Evolutionary conservation across 2,797 vertebrate genomes (phyloP), one percentile per base, ranked within the genome.

Genomic region (Premnoplex brunnescens): DNA sequence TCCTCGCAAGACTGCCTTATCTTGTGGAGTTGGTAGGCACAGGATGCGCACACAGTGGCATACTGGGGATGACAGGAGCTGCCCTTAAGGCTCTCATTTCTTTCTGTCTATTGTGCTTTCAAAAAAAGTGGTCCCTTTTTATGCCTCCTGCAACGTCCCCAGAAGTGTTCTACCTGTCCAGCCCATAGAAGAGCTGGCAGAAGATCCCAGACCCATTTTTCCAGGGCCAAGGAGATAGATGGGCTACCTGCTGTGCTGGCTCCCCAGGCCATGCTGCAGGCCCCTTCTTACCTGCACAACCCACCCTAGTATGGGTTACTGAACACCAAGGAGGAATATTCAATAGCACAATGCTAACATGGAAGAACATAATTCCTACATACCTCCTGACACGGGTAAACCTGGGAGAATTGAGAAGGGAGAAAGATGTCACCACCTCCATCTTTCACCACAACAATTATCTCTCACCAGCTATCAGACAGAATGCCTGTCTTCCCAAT

Each of bases 1-100:
- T 82, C 41, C 88, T 89, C 51, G 64, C 39, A 66, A 28, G 22
- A 46, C 59, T 66, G 69, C 86, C 73, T 91, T 88, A 84, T 80
- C 86, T 62, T 21, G 41, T 12, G 0, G 66, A 74, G 88, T 60
- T 36, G 41, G 58, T 49, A 87, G 77, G 84, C 66, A 78, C 36
- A 66, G 56, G 58, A 36, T 55, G 55, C 1, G 28, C 51, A 62
- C 75, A 48, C 18, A n/a, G 6, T 12, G 28, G 64, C n/a, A n/a
- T 3, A 64, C 5, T 12, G 18, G 34, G 21, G 26, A 71, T 54
- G 28, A n/a, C 18, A 91, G 15, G 13, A 32, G 39, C 22, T 52
- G 14, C 60, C 43, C 75, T 73, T 59, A 34, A 28, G 46, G 55
- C 30, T 82, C 36, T 41, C 0, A 0, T 60, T 94, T 80, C 79